Percentiles rank a stretch among this genome's conserved stretches.
phyloP scores from a whole-genome alignment of 2,113 vertebrate genomes.

The Dendropsophus ebraccatus region DNA sequence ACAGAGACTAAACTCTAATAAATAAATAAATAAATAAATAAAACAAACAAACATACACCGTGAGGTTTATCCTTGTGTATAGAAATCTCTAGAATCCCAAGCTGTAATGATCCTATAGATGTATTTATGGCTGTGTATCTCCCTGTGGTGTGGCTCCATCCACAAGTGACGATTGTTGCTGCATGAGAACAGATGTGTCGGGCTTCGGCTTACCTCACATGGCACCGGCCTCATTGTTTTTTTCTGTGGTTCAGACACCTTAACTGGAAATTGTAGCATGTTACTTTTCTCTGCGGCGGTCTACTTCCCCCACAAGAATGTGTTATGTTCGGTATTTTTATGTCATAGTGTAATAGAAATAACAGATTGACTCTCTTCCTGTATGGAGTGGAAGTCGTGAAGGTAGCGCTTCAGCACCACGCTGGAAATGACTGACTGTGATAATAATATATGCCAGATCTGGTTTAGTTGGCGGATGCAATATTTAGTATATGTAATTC shows the following conservation, averaged over 20 bases:
- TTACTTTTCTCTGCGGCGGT: neutral
- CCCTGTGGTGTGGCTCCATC: neutral
- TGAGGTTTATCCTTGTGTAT: no score
- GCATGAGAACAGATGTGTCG: neutral
- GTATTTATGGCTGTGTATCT: no score
- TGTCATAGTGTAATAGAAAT: slow-evolving; percentile 38
- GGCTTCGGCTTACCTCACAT: neutral
- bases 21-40: no score
- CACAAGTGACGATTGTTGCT: neutral
- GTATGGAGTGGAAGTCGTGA: neutral
- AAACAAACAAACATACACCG: no score
- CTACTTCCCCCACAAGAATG: slow-evolving; percentile 25
- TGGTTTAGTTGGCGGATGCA: no score
- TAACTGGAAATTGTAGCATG: neutral
- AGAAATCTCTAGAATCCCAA: no score
- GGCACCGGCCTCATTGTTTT: neutral
- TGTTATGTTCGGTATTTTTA: slow-evolving; percentile 17
- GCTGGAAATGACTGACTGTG: no score
- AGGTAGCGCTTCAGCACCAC: no score
- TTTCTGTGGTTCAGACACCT: neutral
- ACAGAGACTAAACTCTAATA: no score
- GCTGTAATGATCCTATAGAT: no score
- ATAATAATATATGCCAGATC: no score
- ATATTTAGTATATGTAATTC: no score
- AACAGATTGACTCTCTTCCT: slow-evolving; percentile 7